Evolutionary conservation across 2,888 invertebrate species (phyloP).

Genomic region (Diaprepes abbreviatus): DNA sequence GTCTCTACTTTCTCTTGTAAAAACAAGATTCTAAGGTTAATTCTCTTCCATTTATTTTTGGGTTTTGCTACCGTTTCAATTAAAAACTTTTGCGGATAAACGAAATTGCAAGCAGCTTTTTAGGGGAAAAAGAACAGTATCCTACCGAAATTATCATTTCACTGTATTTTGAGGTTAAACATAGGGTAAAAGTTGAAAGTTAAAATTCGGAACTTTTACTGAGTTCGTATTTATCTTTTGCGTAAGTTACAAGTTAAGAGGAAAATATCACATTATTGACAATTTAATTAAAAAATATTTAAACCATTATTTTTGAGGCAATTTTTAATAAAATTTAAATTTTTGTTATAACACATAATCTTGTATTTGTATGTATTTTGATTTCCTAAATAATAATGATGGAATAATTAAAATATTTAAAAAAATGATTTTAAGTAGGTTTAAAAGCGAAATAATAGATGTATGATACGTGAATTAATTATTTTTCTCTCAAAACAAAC

Average conservation of each 20-base stretch:
- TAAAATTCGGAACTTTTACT: neutral
- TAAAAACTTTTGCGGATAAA: constrained; percentile 23
- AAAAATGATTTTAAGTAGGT: too few species aligned
- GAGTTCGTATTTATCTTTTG: constrained; percentile 7
- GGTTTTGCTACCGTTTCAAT: constrained; percentile 14
- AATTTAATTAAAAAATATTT: neutral
- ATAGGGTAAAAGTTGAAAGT: constrained; percentile 7
- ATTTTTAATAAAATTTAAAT: too few species aligned
- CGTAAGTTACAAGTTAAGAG: neutral
- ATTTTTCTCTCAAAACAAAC: too few species aligned
- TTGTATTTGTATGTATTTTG: too few species aligned
- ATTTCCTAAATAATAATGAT: too few species aligned
- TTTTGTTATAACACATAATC: too few species aligned
- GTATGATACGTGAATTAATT: too few species aligned
- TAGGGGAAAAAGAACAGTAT: neutral
- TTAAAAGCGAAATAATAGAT: too few species aligned
- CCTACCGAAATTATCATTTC: constrained; percentile 13
- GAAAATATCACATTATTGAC: neutral
- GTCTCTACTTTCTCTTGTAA: too few species aligned
- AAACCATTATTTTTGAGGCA: too few species aligned
- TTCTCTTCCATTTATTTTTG: neutral
- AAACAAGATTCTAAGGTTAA: neutral
- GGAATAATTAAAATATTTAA: too few species aligned
- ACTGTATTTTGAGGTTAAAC: constrained; percentile 1
- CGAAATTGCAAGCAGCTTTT: constrained; percentile 19